phyloP scores from a whole-genome alignment of 1,140 invertebrate genomes.

The Hermetia illucens region DNA sequence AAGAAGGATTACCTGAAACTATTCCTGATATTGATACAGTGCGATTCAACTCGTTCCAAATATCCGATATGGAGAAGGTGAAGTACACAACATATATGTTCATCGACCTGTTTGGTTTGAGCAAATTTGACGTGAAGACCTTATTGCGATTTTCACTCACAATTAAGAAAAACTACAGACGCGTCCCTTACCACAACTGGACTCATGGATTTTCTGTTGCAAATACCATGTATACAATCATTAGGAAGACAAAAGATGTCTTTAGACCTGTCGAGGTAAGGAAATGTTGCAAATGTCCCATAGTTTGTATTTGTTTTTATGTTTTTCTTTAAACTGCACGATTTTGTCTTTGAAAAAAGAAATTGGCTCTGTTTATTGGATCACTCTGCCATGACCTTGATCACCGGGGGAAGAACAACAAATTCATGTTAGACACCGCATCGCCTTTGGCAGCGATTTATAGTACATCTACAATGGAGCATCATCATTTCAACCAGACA shows the following conservation, averaged over 20 bases:
- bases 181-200: constrained; percentile 77
- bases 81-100: constrained; percentile 65
- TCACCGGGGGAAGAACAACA: constrained; percentile 70
- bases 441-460: constrained; percentile 70
- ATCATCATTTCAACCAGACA: constrained; percentile 80
- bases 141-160: constrained; percentile 62
- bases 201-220: constrained; percentile 74
- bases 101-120: constrained; percentile 49
- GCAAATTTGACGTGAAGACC: constrained; percentile 42
- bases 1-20: constrained; percentile 24
- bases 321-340: neutral
- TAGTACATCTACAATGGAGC: constrained; percentile 70
- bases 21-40: constrained; percentile 40
- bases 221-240: constrained; percentile 64
- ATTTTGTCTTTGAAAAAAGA: too few relatives aligned
- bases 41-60: constrained; percentile 53
- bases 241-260: constrained; percentile 40
- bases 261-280: constrained; percentile 47
- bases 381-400: constrained; percentile 74
- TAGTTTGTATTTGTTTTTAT: neutral
- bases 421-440: constrained; percentile 69
- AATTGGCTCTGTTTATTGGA: constrained; percentile 56
- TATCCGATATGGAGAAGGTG: constrained; percentile 54
- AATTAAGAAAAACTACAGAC: constrained; percentile 68
- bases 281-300: too few relatives aligned